These are phyloP conservation scores for Rhynchotus rufescens DNA, from an alignment of 2,797 vertebrate species.

Conservation along the genomic window DNA sequence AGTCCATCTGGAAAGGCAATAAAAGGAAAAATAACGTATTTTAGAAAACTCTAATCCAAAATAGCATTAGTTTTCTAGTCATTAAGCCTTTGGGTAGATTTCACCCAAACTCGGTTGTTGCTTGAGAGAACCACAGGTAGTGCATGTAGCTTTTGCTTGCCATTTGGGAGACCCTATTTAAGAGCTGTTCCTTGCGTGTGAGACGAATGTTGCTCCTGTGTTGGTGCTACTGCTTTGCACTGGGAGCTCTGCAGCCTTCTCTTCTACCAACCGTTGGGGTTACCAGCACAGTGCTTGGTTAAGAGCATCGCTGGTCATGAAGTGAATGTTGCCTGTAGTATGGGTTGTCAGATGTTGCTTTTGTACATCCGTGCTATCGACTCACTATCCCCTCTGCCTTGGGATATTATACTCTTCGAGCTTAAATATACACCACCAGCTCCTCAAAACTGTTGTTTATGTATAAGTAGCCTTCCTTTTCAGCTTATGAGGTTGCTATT, in stretches of 20 bases:
- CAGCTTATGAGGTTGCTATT: neutral
- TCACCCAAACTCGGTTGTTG: neutral
- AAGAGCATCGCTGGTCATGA: neutral
- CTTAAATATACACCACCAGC: neutral
- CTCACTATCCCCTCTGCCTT: neutral
- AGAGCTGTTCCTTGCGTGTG: neutral
- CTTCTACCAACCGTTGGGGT: neutral
- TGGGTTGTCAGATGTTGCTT: neutral
- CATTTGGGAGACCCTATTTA: neutral
- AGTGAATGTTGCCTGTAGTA: neutral
- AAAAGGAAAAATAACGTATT: slow-evolving; percentile 33
- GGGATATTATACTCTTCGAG: neutral
- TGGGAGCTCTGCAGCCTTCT: neutral
- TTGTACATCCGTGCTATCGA: neutral
- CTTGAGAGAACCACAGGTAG: neutral
- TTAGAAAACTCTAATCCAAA: slow-evolving; percentile 17
- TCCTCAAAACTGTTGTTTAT: neutral
- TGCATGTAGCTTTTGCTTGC: neutral
- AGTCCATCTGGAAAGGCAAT: slow-evolving; percentile 15
- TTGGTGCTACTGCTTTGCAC: neutral
- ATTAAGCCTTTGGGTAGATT: neutral
- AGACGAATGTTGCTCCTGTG: neutral
- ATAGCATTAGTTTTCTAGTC: neutral
- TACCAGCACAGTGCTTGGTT: neutral
- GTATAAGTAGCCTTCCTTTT: neutral